phyloP scores from a whole-genome alignment of 2,888 invertebrate species.

The Magallana nippona region DNA sequence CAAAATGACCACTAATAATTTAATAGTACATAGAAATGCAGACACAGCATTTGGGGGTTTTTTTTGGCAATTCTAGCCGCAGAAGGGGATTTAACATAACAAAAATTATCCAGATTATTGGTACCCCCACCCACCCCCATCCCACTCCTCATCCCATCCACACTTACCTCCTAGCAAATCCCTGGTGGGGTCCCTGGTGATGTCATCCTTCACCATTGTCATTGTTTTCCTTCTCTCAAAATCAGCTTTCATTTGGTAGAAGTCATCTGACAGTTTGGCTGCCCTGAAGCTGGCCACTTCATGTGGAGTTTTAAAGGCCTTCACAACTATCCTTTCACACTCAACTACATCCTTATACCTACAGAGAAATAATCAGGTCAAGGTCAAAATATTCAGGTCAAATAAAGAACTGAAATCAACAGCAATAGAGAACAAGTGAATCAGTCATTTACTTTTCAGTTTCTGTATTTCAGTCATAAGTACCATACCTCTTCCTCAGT shows the following conservation, averaged over 20 bases:
- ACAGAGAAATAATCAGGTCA: conserved; percentile 40
- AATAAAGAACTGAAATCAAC: too few species aligned
- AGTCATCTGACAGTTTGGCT: conserved; percentile 77
- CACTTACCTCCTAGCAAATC: conserved; percentile 63
- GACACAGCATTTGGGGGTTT: too few species aligned
- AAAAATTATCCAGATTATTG: too few species aligned
- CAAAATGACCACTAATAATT: too few species aligned
- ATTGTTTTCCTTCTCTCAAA: conserved; percentile 71
- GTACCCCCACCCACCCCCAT: too few species aligned
- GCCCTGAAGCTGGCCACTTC: conserved; percentile 78
- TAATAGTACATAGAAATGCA: too few species aligned
- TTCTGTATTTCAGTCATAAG: not conserved
- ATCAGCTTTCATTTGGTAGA: conserved; percentile 74
- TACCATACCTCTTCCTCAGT: conserved; percentile 76
- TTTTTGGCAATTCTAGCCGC: too few species aligned
- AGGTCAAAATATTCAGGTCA: too few species aligned
- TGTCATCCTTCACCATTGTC: conserved; percentile 66
- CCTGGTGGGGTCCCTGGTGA: conserved; percentile 69
- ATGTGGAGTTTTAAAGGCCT: conserved; percentile 73
- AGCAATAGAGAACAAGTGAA: too few species aligned
- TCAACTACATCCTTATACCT: conserved; percentile 79
- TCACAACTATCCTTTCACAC: conserved; percentile 78
- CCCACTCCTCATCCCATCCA: too few species aligned
- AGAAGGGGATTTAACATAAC: too few species aligned
- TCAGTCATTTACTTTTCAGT: too few species aligned